A percentile compares a stretch with the other conserved stretches of the same genome.
Evolutionary conservation across 1,140 invertebrate species (phyloP).

Genomic region (Brachionus sp.): DNA sequence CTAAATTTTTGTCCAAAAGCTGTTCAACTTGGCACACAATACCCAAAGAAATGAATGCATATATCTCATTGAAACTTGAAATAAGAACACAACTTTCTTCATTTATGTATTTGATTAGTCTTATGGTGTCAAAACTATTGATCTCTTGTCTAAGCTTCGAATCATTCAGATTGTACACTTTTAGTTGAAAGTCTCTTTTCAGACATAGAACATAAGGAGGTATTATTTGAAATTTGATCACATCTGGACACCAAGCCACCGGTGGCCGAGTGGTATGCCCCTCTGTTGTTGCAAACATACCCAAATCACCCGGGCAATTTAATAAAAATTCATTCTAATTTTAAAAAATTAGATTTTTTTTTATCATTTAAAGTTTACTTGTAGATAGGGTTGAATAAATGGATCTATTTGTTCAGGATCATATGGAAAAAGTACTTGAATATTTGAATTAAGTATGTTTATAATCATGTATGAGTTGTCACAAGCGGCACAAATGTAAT

Average conservation of each 20-base stretch:
- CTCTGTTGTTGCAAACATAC: conserved; percentile 35
- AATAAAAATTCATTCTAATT: conserved; percentile 31
- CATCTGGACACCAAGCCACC: conserved; percentile 5
- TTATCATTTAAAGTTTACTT: neutral
- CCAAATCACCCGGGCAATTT: conserved; percentile 40
- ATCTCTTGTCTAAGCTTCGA: conserved; percentile 37
- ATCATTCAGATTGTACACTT: conserved; percentile 18
- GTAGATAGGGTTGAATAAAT: conserved; percentile 17
- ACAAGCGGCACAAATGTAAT: conserved; percentile 32
- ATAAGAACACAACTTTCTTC: neutral
- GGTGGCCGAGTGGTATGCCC: conserved; percentile 38
- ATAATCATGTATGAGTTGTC: conserved; percentile 35
- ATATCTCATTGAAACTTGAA: neutral
- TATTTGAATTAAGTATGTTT: conserved; percentile 28
- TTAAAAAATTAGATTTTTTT: neutral
- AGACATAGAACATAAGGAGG: conserved; percentile 23
- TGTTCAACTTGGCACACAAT: conserved; percentile 21
- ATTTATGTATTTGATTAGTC: neutral
- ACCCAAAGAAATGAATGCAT: conserved; percentile 18
- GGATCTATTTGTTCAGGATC: conserved; percentile 25
- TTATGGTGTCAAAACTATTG: neutral
- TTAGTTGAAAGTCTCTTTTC: neutral
- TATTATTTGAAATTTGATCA: conserved; percentile 31
- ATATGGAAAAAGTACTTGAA: conserved; percentile 15
- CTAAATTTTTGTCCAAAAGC: neutral